These are phyloP conservation scores for Bryconaethiops microstoma DNA, from an alignment of 2,797 vertebrate species.

Conservation along the genomic window DNA sequence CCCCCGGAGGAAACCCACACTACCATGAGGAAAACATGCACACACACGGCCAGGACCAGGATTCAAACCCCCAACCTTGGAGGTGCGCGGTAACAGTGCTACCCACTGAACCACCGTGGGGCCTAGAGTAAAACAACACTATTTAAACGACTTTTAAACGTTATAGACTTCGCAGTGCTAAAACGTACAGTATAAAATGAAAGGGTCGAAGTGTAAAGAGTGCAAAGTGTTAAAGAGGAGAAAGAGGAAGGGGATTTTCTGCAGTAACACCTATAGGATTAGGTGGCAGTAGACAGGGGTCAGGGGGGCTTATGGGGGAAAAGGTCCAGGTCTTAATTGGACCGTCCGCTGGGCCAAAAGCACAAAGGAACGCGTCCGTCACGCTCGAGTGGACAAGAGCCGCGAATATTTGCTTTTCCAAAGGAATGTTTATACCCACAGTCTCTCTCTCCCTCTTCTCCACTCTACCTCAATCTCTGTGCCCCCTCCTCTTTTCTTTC, in stretches of 20 bases:
- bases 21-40: too few relatives aligned
- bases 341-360: constrained; percentile 77
- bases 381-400: constrained; percentile 77
- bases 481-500: not conserved
- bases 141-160: too few relatives aligned
- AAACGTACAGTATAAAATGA: not conserved
- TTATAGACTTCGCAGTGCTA: too few relatives aligned
- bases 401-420: constrained; percentile 79
- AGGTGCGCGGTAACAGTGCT: too few relatives aligned
- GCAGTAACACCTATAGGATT: constrained; percentile 79
- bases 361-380: constrained; percentile 77
- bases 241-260: constrained; percentile 10
- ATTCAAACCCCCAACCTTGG: too few relatives aligned
- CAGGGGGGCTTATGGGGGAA: constrained; percentile 81
- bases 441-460: constrained; percentile 51
- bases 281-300: constrained; percentile 73
- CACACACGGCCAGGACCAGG: too few relatives aligned
- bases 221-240: constrained; percentile 27
- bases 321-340: constrained; percentile 84
- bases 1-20: too few relatives aligned
- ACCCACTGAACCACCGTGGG: too few relatives aligned
- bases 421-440: constrained; percentile 77
- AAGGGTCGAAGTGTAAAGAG: not conserved
- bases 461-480: not conserved
- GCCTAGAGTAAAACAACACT: too few relatives aligned